Base-by-base conservation (phyloP, 1,140 invertebrate species). In the Bombus waltoni region DNA sequence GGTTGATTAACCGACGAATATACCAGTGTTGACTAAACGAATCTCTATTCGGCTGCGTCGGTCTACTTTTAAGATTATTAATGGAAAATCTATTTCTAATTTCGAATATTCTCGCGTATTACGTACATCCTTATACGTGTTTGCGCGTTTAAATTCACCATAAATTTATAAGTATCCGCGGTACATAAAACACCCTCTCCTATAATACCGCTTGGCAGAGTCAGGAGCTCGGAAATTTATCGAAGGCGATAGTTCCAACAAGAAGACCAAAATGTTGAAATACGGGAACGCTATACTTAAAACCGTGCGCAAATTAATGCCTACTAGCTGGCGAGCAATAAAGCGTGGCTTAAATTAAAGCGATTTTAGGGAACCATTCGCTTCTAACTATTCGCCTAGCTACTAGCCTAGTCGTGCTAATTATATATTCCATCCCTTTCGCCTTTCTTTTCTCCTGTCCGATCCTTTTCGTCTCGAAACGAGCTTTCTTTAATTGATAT, bases 271-370 rank as follows among this genome's bases (percentile, higher is more conserved):
- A 59, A 47, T 53, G 47, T 53, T 53, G 35, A 18, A 8, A 47
- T 73, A 13, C 13, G 47, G 25, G 6, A 13, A 11, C 44, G 25
- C 65, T 81, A 71, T 62, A 73, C 70, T 73, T 73, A 35, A 73
- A 73, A 81, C 79, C 70, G 79, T 70, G 59, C 18, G 68, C 79
- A 73, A 81, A 81, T 81, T 81, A 81, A 81, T 81, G 68, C 47
- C 53, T 42, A 44, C 28, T 53, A 40, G 68, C 32, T 53, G n/a
- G 68, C 70, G 70, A 53, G 47, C 79, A 73, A 71, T 81, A 81
- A 81, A 81, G 68, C 73, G 47, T 38, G 70, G 79, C 25, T 22
- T 62, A 13, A 62, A 62, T n/a, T n/a, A 44, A 71, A 71, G 68
- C 28, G 79, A 81, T 53, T 81, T 73, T 35, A 73, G 79, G 79